Evolutionary conservation across 2,888 invertebrate species (phyloP).

Genomic region (Polymixis lichenea): DNA sequence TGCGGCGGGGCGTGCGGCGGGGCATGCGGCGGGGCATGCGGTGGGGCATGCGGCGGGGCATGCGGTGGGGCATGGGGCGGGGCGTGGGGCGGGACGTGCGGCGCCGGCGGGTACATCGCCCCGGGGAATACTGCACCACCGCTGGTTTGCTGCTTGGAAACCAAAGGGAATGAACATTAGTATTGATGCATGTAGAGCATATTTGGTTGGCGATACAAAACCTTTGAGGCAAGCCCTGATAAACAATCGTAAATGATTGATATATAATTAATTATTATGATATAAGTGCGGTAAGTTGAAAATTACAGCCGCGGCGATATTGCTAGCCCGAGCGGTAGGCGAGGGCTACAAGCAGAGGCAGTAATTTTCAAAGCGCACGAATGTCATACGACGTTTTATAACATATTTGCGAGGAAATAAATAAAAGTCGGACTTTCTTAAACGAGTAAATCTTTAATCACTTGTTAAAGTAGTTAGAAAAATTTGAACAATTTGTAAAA

Average conservation of each 20-base stretch:
- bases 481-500: too few species aligned
- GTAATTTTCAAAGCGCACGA: too few species aligned
- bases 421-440: too few species aligned
- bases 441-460: too few species aligned
- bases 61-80: slow-evolving; percentile 35
- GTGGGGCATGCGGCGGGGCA: background rate
- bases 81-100: slow-evolving; percentile 9
- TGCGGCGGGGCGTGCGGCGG: slow-evolving; percentile 32
- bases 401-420: too few species aligned
- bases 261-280: too few species aligned
- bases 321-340: too few species aligned
- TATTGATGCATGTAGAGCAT: background rate
- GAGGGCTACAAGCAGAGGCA: too few species aligned
- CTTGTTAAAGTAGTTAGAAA: too few species aligned
- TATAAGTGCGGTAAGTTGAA: too few species aligned
- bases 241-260: background rate
- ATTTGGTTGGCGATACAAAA: background rate
- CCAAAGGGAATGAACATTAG: background rate
- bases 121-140: slow-evolving; percentile 80
- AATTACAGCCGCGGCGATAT: too few species aligned
- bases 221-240: background rate
- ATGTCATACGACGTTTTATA: too few species aligned
- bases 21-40: slow-evolving; percentile 15
- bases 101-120: slow-evolving; percentile 73
- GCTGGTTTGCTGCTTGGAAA: slow-evolving; percentile 70